These are phyloP conservation scores for Zaprionus tsacasi DNA, from an alignment of 1,140 invertebrate species.

Conservation along the genomic window DNA sequence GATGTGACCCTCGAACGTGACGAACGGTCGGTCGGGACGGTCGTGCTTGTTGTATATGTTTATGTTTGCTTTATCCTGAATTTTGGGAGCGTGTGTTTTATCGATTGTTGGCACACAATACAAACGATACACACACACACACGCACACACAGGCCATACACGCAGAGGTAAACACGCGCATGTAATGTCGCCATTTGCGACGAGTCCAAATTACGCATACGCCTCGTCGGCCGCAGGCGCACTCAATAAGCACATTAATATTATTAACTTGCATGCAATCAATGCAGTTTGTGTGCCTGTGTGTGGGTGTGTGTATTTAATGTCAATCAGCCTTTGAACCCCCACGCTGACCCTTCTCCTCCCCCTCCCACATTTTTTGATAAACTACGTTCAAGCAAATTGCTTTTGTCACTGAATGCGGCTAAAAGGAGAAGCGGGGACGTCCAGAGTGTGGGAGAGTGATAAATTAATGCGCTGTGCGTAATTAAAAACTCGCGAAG, in stretches of 20 bases:
- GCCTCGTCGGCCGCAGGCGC: conserved; percentile 42
- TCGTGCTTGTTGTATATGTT: conserved; percentile 27
- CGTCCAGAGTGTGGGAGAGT: no score
- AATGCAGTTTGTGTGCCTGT: conserved; percentile 56
- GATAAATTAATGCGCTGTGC: conserved; percentile 59
- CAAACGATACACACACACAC: background rate
- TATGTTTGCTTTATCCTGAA: conserved; percentile 52
- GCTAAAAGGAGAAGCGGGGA: no score
- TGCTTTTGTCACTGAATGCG: conserved; percentile 37
- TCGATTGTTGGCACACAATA: conserved; percentile 57
- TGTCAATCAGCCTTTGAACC: conserved; percentile 56
- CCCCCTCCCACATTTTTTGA: conserved; percentile 6
- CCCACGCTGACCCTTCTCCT: no score
- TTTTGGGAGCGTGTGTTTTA: conserved; percentile 50
- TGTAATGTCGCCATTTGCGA: conserved; percentile 62
- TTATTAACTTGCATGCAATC: conserved; percentile 75
- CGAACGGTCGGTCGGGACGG: conserved; percentile 41
- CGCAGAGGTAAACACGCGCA: conserved; percentile 28
- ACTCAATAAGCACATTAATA: conserved; percentile 62
- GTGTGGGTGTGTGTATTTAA: background rate
- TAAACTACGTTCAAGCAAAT: conserved; percentile 44
- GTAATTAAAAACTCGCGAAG: conserved; percentile 64
- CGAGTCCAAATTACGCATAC: conserved; percentile 63
- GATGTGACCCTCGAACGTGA: conserved; percentile 59
- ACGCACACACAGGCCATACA: background rate